These are phyloP conservation scores for Dicentrarchus labrax DNA, from an alignment of 2,113 vertebrate species.

Conservation along the genomic window DNA sequence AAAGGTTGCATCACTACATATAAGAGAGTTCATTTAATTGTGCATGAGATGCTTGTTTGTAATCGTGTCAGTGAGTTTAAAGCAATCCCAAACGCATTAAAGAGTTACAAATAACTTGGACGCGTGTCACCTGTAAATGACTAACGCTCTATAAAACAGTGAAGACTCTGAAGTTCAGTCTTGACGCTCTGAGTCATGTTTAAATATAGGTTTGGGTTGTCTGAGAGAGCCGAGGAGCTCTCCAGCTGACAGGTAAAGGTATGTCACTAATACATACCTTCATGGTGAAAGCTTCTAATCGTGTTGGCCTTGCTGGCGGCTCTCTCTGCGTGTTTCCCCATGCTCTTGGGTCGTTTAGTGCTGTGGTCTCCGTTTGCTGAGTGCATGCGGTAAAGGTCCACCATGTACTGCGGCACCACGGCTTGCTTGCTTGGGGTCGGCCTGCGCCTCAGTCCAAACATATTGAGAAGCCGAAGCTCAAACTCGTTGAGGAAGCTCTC, in stretches of 20 bases:
- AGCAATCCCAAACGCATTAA: constrained; percentile 18
- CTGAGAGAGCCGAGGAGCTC: constrained; percentile 70
- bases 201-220: constrained; percentile 79
- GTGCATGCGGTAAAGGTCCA: constrained; percentile 95
- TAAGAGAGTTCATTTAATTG: constrained; percentile 39
- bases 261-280: constrained; percentile 90
- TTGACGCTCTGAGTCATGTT: constrained; percentile 76
- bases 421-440: constrained; percentile 92
- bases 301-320: constrained; percentile 96
- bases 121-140: constrained; percentile 77
- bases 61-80: constrained; percentile 25
- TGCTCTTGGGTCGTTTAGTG: constrained; percentile 81
- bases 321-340: constrained; percentile 90
- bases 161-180: constrained; percentile 69
- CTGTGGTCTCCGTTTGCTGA: constrained; percentile 88
- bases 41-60: constrained; percentile 22
- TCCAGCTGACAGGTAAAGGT: constrained; percentile 78
- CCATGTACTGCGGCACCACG: constrained; percentile 96
- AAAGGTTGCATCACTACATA: constrained; percentile 67
- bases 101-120: constrained; percentile 45
- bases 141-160: constrained; percentile 74
- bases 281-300: constrained; percentile 97
- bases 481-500: constrained; percentile 93
- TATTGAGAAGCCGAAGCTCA: constrained; percentile 94
- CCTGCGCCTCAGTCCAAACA: constrained; percentile 95